A percentile compares a stretch with the other conserved stretches of the same genome.
phyloP scores from a whole-genome alignment of 35 echinoderm and acorn worm species.

The Acanthaster planci region DNA sequence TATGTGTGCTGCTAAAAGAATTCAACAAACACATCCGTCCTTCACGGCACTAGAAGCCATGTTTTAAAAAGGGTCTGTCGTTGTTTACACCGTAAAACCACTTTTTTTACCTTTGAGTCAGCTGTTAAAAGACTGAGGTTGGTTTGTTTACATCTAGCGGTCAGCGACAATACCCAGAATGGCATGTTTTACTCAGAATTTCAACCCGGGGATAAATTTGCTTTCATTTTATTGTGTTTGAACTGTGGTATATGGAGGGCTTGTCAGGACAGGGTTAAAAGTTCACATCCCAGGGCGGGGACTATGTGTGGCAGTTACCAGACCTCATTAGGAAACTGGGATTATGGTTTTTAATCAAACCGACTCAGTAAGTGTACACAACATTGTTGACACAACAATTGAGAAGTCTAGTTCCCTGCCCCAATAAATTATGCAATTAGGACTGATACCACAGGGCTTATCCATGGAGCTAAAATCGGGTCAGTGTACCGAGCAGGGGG shows the following conservation, averaged over 20 bases:
- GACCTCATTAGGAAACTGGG: not conserved
- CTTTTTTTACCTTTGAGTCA: not conserved
- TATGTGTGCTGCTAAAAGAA: no score
- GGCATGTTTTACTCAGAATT: not conserved
- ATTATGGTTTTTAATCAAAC: not conserved
- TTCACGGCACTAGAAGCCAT: no score
- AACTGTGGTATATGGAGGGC: not conserved
- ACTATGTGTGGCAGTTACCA: not conserved
- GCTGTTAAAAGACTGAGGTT: not conserved
- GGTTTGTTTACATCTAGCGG: not conserved
- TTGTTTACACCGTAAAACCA: conserved; percentile 8
- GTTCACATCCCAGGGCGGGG: not conserved
- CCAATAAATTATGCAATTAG: conserved; percentile 21
- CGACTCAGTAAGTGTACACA: not conserved
- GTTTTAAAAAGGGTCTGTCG: not conserved
- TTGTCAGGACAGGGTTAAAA: not conserved
- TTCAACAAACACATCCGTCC: no score
- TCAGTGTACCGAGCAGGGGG: not conserved
- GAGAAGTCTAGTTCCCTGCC: conserved; percentile 6
- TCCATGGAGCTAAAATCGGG: not conserved
- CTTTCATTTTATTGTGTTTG: not conserved
- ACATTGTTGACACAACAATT: not conserved
- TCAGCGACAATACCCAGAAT: not conserved
- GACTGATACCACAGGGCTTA: not conserved
- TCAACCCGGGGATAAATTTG: conserved; percentile 8